Conservation (phyloP, 2,113 vertebrate species). For the Lophius piscatorius region DNA sequence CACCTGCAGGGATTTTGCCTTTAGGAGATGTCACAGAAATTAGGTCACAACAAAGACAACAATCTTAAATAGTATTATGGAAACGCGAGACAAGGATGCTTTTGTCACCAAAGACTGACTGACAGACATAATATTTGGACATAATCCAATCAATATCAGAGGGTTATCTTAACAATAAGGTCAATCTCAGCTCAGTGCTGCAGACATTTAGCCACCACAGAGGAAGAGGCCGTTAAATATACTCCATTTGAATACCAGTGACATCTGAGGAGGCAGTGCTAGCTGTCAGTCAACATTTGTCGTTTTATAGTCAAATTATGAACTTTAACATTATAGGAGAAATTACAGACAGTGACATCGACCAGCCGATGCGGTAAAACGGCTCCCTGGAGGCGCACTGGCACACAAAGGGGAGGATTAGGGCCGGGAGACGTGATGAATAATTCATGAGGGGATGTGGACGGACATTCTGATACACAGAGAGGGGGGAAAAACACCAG, state of each 20-base stretch:
- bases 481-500: not conserved
- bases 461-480: constrained; percentile 71
- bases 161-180: not conserved
- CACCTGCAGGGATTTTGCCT: not conserved
- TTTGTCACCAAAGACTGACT: too few species aligned
- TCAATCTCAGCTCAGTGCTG: not conserved
- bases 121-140: too few species aligned
- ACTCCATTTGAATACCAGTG: not conserved
- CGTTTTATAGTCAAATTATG: not conserved
- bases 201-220: not conserved
- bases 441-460: constrained; percentile 71
- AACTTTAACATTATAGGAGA: not conserved
- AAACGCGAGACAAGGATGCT: too few species aligned
- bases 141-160: too few species aligned
- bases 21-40: constrained; percentile 37
- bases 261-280: constrained; percentile 1
- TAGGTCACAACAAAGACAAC: constrained; percentile 50
- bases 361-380: constrained; percentile 59
- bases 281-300: constrained; percentile 7
- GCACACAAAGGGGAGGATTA: constrained; percentile 79
- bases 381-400: constrained; percentile 59
- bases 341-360: constrained; percentile 44
- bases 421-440: constrained; percentile 53
- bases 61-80: not conserved
- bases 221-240: too few species aligned